Evolutionary conservation across 1,140 invertebrate species (phyloP), one percentile per base, ranked within the genome.

Genomic region (Himalopsyche phryganea): DNA sequence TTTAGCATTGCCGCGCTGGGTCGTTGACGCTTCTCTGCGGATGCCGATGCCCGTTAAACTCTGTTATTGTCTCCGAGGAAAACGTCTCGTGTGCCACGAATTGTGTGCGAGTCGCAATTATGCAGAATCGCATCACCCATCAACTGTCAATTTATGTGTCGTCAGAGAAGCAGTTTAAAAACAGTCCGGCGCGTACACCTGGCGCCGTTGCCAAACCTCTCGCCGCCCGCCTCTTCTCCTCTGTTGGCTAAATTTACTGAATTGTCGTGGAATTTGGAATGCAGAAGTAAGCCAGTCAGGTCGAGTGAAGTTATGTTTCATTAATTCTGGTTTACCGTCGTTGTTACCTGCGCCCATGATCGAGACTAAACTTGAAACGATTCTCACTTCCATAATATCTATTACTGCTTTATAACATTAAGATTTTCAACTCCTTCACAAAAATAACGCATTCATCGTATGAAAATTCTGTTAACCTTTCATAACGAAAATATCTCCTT

Each of bases 141-240:
- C 38, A 15, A n/a, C 38, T n/a, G n/a, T n/a, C 38, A 40, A 15
- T 15, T n/a, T 40, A 40, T n/a, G n/a, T 40, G 38, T 28, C 23
- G 23, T 28, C 23, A 28, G 23, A 28, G 9, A 5, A 28, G 23
- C 38, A 40, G 38, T 40, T n/a, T 40, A 40, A 15, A 40, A 35
- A 35, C 48, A 11, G 48, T n/a, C 14, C 44, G 44, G 44, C 48
- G 14, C 15, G 13, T 40, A n/a, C 1, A 50, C 48, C 48, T 50
- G 35, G 48, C 74, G 73, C 71, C 70, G 71, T 73, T 70, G 71
- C 73, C 68, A 68, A 67, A 68, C 69, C 67, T 69, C 67, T 45
- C 70, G 70, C 67, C 50, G 47, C 46, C 54, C 47, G 50, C 19
- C 41, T 65, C 35, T 15, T 41, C 68, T 66, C 67, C 70, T 66